Percentiles rank a stretch among this genome's conserved stretches.
These are phyloP conservation scores for Periophthalmodon schlosseri DNA, from an alignment of 2,113 vertebrate genomes.

Conservation along the genomic window DNA sequence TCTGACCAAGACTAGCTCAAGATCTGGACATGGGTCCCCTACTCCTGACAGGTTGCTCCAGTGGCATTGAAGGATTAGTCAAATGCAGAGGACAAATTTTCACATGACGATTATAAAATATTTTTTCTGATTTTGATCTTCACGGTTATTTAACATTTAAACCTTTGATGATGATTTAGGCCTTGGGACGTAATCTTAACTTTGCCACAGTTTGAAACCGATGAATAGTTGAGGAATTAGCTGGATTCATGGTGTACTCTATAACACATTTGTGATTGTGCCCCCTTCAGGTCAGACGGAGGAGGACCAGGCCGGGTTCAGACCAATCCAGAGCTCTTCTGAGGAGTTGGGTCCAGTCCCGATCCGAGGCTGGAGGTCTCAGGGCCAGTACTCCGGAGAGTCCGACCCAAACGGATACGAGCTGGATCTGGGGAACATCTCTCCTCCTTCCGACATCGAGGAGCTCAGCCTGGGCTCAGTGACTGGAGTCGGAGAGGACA, in stretches of 20 bases:
- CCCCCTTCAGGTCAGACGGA: neutral
- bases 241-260: neutral
- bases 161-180: too few species aligned
- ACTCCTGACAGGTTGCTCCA: too few species aligned
- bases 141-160: too few species aligned
- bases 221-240: too few species aligned
- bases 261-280: neutral
- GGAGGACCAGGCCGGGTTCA: constrained; percentile 51
- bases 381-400: constrained; percentile 68
- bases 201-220: too few species aligned
- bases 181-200: too few species aligned
- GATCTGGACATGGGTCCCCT: too few species aligned
- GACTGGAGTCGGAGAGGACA: neutral
- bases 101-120: too few species aligned
- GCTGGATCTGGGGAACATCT: constrained; percentile 52
- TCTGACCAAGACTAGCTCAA: too few species aligned
- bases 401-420: constrained; percentile 73
- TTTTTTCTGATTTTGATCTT: too few species aligned
- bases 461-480: constrained; percentile 52
- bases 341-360: constrained; percentile 60
- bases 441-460: constrained; percentile 61
- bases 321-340: constrained; percentile 71
- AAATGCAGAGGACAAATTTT: too few species aligned
- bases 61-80: too few species aligned
- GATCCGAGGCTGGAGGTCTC: constrained; percentile 44